A percentile compares a stretch with the other conserved stretches of the same genome.
phyloP scores from a whole-genome alignment of 1,140 invertebrate species.

The Drosophila auraria region DNA sequence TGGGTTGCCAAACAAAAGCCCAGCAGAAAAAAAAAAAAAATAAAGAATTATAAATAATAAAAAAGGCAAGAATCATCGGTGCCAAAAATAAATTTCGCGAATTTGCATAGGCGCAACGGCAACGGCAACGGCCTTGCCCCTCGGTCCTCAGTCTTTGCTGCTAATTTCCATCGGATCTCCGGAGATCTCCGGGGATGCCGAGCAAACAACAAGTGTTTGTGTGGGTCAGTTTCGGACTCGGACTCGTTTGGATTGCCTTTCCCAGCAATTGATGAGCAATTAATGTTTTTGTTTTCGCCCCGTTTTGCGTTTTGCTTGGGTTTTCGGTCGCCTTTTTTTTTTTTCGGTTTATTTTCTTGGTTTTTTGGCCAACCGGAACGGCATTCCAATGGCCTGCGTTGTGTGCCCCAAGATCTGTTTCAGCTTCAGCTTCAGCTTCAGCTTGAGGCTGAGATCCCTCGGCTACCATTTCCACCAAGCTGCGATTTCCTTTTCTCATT shows the following conservation, averaged over 20 bases:
- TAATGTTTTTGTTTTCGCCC: conserved; percentile 41
- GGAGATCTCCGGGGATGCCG: conserved; percentile 4
- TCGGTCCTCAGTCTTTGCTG: not conserved
- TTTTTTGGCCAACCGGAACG: conserved; percentile 37
- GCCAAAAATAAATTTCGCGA: conserved; percentile 65
- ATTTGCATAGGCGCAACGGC: conserved; percentile 34
- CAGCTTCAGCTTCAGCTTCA: not conserved
- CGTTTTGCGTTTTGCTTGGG: not conserved
- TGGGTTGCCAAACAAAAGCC: conserved; percentile 22
- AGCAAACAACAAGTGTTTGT: conserved; percentile 58
- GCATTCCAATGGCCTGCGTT: conserved; percentile 50
- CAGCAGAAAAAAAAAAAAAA: conserved; percentile 23
- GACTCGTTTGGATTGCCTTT: conserved; percentile 45
- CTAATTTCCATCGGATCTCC: conserved; percentile 4
- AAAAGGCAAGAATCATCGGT: conserved; percentile 16
- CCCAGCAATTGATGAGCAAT: conserved; percentile 70
- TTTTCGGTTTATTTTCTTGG: conserved; percentile 1
- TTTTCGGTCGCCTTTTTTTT: conserved; percentile 3
- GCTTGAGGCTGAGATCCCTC: conserved; percentile 1
- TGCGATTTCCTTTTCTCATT: conserved; percentile 23
- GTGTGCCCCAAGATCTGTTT: conserved; percentile 24
- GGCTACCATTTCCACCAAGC: conserved; percentile 4
- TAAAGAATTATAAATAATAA: no score
- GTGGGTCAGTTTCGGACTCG: conserved; percentile 63
- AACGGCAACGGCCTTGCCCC: not conserved